phyloP scores from a whole-genome alignment of 2,113 vertebrate species.

The Caranx melampygus region DNA sequence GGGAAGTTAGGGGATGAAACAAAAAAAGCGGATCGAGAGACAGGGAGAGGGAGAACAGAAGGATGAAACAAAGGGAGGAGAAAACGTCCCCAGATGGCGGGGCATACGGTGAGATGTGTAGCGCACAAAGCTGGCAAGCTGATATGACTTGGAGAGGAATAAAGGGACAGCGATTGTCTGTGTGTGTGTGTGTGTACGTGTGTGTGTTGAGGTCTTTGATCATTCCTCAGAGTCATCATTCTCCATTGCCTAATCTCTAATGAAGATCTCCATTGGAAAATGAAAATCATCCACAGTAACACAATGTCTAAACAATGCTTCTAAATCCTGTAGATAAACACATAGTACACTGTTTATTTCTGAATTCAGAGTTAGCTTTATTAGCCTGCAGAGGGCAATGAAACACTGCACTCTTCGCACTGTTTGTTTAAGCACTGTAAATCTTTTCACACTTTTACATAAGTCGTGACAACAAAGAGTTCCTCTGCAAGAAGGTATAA shows the following conservation, averaged over 20 bases:
- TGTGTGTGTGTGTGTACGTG: constrained; percentile 11
- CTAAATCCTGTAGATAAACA: background rate
- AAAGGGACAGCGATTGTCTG: constrained; percentile 38
- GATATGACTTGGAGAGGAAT: constrained; percentile 62
- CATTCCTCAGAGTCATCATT: constrained; percentile 28
- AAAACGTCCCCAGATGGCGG: constrained; percentile 69
- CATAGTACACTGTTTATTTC: background rate
- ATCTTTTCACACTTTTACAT: background rate
- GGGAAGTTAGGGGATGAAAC: constrained; percentile 30
- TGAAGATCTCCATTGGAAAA: constrained; percentile 19
- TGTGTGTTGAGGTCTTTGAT: constrained; percentile 45
- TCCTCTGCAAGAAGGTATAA: background rate
- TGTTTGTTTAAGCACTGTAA: background rate
- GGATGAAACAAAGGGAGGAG: constrained; percentile 66
- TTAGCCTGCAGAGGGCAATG: constrained; percentile 72
- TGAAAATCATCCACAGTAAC: background rate
- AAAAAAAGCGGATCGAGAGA: constrained; percentile 36
- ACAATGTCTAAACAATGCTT: background rate
- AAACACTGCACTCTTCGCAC: constrained; percentile 25
- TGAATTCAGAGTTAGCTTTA: constrained; percentile 4
- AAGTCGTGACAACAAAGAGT: background rate
- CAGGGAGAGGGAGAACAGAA: constrained; percentile 26
- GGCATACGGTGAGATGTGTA: constrained; percentile 73
- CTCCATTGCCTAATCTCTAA: constrained; percentile 3
- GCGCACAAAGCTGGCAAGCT: constrained; percentile 65